Evolutionary conservation across 2,888 invertebrate genomes (phyloP), one percentile per base, ranked within the genome.

Genomic region (Erannis defoliaria): DNA sequence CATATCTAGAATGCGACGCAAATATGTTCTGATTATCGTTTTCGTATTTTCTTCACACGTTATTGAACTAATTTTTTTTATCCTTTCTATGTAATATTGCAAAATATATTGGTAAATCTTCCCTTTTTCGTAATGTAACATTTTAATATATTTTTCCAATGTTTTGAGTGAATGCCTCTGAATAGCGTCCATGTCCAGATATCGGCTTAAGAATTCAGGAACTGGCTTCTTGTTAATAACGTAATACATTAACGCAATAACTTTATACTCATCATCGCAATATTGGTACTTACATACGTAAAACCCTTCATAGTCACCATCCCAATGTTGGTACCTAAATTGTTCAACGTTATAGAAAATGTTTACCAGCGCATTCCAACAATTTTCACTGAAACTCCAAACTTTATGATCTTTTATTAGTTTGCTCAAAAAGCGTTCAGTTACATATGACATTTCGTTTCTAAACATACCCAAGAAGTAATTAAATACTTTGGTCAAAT

Each of bases 381-480:
- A 60, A 3, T 37, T 18, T 71, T 62, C 59, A 16, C 49, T 45
- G 19, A 62, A 57, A 9, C 26, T n/a, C 1, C 55, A 48, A 0
- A 64, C 51, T n/a, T 60, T 55, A 18, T 64, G 59, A 1, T 53
- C 48, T 43, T 40, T 8, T 38, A 55, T 46, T 18, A 67, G 1
- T 5, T 26, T 18, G 14, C 60, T 46, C 29, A 67, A 12, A 55
- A 67, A 67, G 3, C 5, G n/a, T 2, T 38, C 23, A 35, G 57
- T 62, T 67, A 9, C 26, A 1, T 16, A 43, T 38, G n/a, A 49
- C 12, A 12, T 10, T 42, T 67, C 67, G 49, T 67, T 64, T 5
- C 62, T 37, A 29, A 64, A 64, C 19, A 76, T 74, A 0, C 75
- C 71, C 50, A 78, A 72, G 60, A 75, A 83, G 64, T 81, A 80